Evolutionary conservation across 1,140 invertebrate species (phyloP), one percentile per base, ranked within the genome.

Genomic region (Cydia splendana): DNA sequence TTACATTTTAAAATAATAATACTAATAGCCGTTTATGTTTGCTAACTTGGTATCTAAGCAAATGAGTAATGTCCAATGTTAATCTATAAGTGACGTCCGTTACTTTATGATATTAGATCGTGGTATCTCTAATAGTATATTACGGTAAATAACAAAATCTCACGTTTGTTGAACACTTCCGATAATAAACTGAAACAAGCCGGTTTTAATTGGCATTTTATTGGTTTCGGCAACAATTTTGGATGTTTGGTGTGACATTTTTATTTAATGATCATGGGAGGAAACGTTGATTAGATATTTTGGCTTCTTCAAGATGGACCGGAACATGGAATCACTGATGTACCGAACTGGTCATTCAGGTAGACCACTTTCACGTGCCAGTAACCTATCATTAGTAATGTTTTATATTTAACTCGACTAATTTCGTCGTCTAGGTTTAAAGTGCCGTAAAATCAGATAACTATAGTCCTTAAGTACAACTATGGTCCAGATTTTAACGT

Each of bases 131-230:
- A 75, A 78, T 75, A 76, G 76, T 77, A 73, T 74, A 80, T 81
- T 77, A 78, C 65, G 75, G 71, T 65, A 77, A 77, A 79, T 38
- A 51, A 28, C 48, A 74, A 80, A 77, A 77, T 82, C 78, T 82
- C 80, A 81, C 82, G 80, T 81, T 78, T 79, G 79, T 80, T 78
- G 79, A 74, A 30, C n/a, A 75, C 79, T 80, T 83, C 80, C 79
- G 74, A 79, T 75, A 69, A 28, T 62, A 79, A 74, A 77, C 42
- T 18, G 57, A 30, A 76, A 76, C 76, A 79, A 77, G 76, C 42
- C 34, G 62, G 28, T 67, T 71, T 77, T 65, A 77, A 76, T 75
- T 69, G 76, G 45, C 38, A 45, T 76, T 71, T 71, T 71, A 71
- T 71, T 71, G 67, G 34, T n/a, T 69, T 38, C 34, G 67, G 30